phyloP scores from a whole-genome alignment of 2,888 invertebrate genomes.

The Lasioglossum vierecki region DNA sequence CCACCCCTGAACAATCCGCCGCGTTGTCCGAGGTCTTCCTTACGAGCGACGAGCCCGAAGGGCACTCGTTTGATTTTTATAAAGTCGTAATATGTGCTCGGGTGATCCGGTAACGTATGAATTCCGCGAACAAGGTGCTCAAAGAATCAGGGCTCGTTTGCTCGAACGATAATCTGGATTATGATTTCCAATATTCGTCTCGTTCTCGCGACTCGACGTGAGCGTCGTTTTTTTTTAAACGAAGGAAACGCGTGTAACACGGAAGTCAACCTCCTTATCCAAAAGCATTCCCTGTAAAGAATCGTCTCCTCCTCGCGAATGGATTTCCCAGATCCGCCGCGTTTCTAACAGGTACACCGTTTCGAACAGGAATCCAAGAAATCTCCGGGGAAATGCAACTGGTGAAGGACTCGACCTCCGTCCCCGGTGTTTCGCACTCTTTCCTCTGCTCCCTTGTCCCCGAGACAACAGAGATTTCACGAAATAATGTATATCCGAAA shows the following conservation, averaged over 20 bases:
- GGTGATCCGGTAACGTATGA: constrained; percentile 1
- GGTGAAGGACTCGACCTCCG: not conserved
- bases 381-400: constrained; percentile 12
- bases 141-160: not conserved
- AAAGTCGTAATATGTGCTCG: not conserved
- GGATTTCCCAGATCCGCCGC: not conserved
- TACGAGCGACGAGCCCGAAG: not conserved
- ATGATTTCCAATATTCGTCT: not conserved
- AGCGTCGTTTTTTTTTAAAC: not conserved
- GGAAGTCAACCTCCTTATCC: not conserved
- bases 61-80: constrained; percentile 18
- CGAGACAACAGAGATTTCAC: not conserved
- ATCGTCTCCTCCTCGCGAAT: constrained; percentile 13
- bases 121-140: constrained; percentile 5
- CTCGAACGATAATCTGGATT: constrained; percentile 3
- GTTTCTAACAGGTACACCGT: constrained; percentile 12
- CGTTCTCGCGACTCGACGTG: not conserved
- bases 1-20: not conserved
- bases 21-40: constrained; percentile 25
- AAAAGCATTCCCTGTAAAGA: constrained; percentile 2
- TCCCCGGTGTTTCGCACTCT: not conserved
- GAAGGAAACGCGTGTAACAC: not conserved
- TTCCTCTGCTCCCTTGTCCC: not conserved
- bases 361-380: constrained; percentile 7
- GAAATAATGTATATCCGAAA: constrained; percentile 32